A percentile compares a stretch with the other conserved stretches of the same genome.
Evolutionary conservation across 1,140 invertebrate species (phyloP).

Genomic region (Bombus vancouverensis): DNA sequence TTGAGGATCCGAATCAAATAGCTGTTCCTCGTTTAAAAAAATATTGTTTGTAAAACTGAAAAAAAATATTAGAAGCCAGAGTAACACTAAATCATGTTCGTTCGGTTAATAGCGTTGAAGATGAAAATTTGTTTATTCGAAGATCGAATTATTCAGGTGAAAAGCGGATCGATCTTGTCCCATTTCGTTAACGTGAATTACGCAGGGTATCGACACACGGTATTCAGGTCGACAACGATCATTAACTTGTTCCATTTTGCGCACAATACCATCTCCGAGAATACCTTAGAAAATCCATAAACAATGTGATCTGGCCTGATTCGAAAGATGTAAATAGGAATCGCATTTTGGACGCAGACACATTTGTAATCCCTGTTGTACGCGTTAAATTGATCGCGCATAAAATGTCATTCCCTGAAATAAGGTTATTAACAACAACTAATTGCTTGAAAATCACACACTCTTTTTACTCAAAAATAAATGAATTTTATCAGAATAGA

Average conservation of each 20-base stretch:
- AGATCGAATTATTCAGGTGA: neutral
- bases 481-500: too few relatives aligned
- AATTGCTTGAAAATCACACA: neutral
- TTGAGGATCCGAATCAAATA: neutral
- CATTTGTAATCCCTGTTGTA: constrained; percentile 9
- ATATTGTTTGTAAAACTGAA: too few relatives aligned
- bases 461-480: too few relatives aligned
- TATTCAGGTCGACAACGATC: constrained; percentile 27
- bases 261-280: constrained; percentile 36
- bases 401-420: neutral
- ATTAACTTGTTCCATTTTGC: constrained; percentile 29
- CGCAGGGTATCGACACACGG: neutral
- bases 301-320: constrained; percentile 42
- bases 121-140: constrained; percentile 6
- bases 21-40: too few relatives aligned
- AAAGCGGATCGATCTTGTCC: neutral
- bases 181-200: neutral
- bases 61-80: neutral
- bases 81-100: neutral
- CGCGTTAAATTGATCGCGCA: neutral
- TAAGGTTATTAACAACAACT: neutral
- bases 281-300: constrained; percentile 44
- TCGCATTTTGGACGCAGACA: neutral
- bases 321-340: constrained; percentile 49
- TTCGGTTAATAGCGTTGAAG: neutral